Evolutionary conservation across 2,888 invertebrate species (phyloP).

Genomic region (Idaea straminata): DNA sequence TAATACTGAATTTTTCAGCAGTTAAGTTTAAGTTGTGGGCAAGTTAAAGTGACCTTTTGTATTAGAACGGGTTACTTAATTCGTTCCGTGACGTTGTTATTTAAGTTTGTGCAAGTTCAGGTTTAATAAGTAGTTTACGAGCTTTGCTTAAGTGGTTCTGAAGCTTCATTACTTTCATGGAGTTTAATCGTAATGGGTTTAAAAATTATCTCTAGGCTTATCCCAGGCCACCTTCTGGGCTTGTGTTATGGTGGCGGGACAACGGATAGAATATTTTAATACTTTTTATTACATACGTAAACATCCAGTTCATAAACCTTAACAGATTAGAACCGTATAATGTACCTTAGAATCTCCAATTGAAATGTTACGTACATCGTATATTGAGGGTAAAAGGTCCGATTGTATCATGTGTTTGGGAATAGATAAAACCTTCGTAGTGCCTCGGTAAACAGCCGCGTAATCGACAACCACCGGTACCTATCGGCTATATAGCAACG

Average conservation of each 20-base stretch:
- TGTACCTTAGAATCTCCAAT: not conserved
- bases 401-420: not conserved
- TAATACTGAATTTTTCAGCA: slow-evolving; percentile 5
- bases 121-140: not conserved
- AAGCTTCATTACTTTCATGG: not conserved
- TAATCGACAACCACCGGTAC: slow-evolving; percentile 34
- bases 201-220: too few relatives aligned
- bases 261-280: too few relatives aligned
- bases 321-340: not conserved
- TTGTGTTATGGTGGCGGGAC: too few relatives aligned
- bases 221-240: too few relatives aligned
- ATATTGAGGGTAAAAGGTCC: not conserved
- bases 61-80: not conserved
- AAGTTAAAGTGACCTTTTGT: not conserved
- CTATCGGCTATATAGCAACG: slow-evolving; percentile 10
- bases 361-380: not conserved
- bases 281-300: too few relatives aligned
- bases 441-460: slow-evolving; percentile 28
- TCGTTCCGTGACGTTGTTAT: not conserved
- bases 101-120: not conserved
- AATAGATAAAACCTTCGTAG: slow-evolving; percentile 9
- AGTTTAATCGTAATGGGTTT: not conserved
- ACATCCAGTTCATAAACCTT: not conserved
- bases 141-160: not conserved
- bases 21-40: not conserved